Evolutionary conservation across 2,888 invertebrate genomes (phyloP).

Genomic region (Coremacera marginata): DNA sequence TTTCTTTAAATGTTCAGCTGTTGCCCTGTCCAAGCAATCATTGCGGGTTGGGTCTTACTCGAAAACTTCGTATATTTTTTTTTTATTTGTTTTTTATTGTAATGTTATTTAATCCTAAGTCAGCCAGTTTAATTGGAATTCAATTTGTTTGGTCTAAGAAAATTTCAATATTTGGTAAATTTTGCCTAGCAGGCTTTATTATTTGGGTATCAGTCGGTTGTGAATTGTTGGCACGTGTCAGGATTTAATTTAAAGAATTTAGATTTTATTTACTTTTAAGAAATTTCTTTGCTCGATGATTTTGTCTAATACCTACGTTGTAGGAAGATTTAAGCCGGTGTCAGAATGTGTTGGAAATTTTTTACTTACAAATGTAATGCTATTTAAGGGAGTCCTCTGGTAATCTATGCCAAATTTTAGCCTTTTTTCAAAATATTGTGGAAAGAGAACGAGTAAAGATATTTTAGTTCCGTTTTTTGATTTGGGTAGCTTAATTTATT

Average conservation of each 20-base stretch:
- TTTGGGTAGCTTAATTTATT: no score
- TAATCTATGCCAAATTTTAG: no score
- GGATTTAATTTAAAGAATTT: background rate
- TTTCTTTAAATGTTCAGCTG: background rate
- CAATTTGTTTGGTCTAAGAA: background rate
- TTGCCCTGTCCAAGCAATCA: background rate
- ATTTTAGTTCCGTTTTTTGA: no score
- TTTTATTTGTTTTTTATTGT: background rate
- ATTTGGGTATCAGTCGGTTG: background rate
- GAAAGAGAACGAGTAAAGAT: no score
- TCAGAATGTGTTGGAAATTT: no score
- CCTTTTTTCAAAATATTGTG: no score
- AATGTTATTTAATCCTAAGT: background rate
- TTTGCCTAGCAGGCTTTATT: background rate
- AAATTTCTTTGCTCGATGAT: conserved; percentile 26
- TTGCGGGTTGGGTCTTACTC: background rate
- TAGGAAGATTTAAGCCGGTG: no score
- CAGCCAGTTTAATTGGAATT: background rate
- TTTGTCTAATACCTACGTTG: no score
- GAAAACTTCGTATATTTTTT: background rate
- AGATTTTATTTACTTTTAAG: conserved; percentile 9
- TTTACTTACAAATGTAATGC: no score
- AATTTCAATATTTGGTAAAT: background rate
- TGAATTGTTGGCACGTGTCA: background rate
- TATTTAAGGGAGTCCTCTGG: no score